Conservation (phyloP, 2,888 invertebrate species). For the Mantis religiosa region DNA sequence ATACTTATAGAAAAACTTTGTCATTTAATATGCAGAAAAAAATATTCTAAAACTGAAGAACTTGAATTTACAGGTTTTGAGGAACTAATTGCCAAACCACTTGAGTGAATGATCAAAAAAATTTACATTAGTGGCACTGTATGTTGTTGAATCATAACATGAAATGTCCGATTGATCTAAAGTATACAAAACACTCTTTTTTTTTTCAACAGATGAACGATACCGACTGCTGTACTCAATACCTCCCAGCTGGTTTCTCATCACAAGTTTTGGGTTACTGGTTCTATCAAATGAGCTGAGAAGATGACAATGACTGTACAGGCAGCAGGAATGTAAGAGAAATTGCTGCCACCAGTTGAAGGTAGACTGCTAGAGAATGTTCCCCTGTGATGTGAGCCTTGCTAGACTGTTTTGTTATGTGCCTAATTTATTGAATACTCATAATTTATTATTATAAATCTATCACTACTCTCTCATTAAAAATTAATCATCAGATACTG, state of each 20-base stretch:
- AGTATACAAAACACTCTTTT: neutral
- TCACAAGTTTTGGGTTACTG: constrained; percentile 59
- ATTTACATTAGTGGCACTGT: too few species aligned
- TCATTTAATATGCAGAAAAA: too few species aligned
- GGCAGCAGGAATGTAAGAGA: neutral
- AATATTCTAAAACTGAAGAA: too few species aligned
- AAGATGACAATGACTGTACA: constrained; percentile 19
- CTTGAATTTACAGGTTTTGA: too few species aligned
- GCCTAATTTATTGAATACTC: neutral
- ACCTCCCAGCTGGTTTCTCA: constrained; percentile 69
- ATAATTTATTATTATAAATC: neutral
- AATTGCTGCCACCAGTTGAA: neutral
- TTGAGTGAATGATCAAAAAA: too few species aligned
- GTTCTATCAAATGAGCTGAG: constrained; percentile 33
- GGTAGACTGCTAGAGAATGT: neutral
- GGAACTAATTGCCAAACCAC: too few species aligned
- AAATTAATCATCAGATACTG: neutral
- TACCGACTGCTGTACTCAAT: constrained; percentile 74
- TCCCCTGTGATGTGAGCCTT: neutral
- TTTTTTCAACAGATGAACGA: constrained; percentile 63
- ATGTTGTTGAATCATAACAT: too few species aligned
- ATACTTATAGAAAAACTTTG: too few species aligned
- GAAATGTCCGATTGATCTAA: too few species aligned
- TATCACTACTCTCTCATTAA: neutral
- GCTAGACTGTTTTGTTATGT: neutral